Evolutionary conservation across 2,113 vertebrate species (phyloP).

Genomic region (Orycteropus afer): DNA sequence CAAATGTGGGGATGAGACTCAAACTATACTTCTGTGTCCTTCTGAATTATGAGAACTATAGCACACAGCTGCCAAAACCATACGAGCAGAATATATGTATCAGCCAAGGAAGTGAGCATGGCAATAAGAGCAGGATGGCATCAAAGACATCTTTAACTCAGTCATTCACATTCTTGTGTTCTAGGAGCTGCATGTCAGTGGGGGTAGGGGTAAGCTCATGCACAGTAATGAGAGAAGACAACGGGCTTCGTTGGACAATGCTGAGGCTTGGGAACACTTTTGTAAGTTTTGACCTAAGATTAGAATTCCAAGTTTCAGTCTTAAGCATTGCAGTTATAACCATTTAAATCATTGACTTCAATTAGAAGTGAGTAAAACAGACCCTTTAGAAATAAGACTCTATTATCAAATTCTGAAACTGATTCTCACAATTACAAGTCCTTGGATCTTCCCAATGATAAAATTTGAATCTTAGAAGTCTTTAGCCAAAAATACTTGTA

Average conservation of each 20-base stretch:
- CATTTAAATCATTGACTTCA: background rate
- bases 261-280: background rate
- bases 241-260: background rate
- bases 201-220: background rate
- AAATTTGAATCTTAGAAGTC: background rate
- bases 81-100: background rate
- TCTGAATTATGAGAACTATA: background rate
- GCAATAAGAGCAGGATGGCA: background rate
- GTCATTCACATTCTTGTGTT: background rate
- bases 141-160: background rate
- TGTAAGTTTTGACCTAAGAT: background rate
- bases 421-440: background rate
- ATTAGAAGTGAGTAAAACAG: background rate
- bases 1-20: background rate
- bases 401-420: slow-evolving; percentile 8
- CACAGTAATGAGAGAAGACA: background rate
- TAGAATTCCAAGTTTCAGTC: background rate
- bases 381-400: background rate
- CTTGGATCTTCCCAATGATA: background rate
- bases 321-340: background rate
- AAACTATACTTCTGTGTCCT: background rate
- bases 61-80: background rate
- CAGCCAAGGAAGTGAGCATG: background rate
- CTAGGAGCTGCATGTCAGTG: background rate
- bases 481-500: background rate